Evolutionary conservation across 2,888 invertebrate genomes (phyloP).

Genomic region (Microplitis manilae): DNA sequence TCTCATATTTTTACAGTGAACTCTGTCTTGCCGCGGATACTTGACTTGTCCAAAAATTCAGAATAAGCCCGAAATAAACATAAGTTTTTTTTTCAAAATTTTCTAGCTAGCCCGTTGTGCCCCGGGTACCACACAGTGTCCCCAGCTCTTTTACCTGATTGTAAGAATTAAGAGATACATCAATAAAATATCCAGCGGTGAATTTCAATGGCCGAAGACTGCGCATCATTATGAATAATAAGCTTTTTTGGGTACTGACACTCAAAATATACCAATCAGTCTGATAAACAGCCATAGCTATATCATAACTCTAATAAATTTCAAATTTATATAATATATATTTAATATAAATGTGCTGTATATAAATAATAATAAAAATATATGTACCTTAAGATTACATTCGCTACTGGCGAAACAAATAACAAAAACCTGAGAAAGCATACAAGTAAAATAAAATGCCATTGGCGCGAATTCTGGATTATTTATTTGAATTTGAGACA

Average conservation of each 20-base stretch:
- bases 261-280: constrained; percentile 56
- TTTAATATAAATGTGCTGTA: not conserved
- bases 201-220: constrained; percentile 54
- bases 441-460: constrained; percentile 28
- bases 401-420: constrained; percentile 29
- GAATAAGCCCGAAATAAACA: not conserved
- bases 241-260: constrained; percentile 47
- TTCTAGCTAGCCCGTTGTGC: not conserved
- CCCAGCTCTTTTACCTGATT: constrained; percentile 49
- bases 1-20: not conserved
- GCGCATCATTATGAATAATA: constrained; percentile 55
- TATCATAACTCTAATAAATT: constrained; percentile 50
- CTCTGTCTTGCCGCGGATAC: not conserved
- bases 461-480: constrained; percentile 19
- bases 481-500: constrained; percentile 23
- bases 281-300: constrained; percentile 54
- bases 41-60: not conserved
- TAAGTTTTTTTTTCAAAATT: not conserved
- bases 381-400: constrained; percentile 17
- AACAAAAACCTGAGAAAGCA: constrained; percentile 33
- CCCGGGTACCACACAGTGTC: not conserved
- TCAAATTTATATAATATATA: not conserved
- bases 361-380: not conserved
- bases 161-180: constrained; percentile 58
- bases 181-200: constrained; percentile 55